Evolutionary conservation across 1,140 invertebrate genomes (phyloP), one percentile per base, ranked within the genome.

Genomic region (Dendroctonus ponderosae): DNA sequence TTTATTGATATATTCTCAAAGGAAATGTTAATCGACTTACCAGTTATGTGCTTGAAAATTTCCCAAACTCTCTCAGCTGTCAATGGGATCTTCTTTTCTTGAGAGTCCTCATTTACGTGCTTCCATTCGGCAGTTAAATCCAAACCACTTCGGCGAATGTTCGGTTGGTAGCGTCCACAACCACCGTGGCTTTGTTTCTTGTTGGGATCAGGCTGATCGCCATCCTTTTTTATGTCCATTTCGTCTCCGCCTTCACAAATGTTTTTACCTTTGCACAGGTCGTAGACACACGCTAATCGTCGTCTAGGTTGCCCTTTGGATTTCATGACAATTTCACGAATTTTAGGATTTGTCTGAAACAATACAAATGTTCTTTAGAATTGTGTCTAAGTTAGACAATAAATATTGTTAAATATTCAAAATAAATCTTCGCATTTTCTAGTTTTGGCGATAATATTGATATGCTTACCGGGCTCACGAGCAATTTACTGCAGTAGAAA

Each of bases 191-290:
- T 88, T 66, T 89, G 86, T 78, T 91, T 90, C 77, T 91, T 87
- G 41, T 86, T 41, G 4, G 74, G 70, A 49, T 79, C 80, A 50
- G 69, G 74, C 68, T 85, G 87, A 67, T 83, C 80, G 12, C 82
- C 85, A 62, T 92, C 90, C 77, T 91, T 92, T 58, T 63, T 68
- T 48, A 92, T 85, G 76, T 98, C 96, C 89, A 98, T 96, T 80
- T 98, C 96, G 81, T 98, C 96, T 62, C 96, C 96, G 69, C 96
- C 97, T 79, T 99, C 97, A 81, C 97, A 99, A 74, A 99, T 93
- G 71, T 94, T 95, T 80, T 99, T 98, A 5, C 92, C 91, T 82
- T 99, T 99, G 80, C 97, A 99, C 6, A 99, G 80, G 79, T 99
- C 98, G 80, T 99, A 99, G 0, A 99, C 91, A 81, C 96, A 92